Percentiles rank a stretch among this genome's conserved stretches.
Conservation (phyloP, 2,113 vertebrate species). For the Rhabdornis inornatus region DNA sequence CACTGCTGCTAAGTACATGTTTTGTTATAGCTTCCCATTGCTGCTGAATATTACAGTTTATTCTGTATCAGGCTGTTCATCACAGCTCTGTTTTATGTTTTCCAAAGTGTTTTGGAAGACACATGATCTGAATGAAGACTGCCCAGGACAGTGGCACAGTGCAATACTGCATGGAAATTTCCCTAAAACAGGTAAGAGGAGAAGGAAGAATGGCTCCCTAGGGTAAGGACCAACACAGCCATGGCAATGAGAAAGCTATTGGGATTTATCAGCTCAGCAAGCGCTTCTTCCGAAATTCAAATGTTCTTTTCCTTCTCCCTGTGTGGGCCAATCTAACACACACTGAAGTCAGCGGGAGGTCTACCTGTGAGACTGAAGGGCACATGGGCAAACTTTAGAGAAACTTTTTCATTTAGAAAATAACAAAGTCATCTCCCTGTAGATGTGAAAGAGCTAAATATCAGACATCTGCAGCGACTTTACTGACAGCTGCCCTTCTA, state of each 20-base stretch:
- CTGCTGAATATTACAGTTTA: background rate
- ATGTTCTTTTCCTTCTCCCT: background rate
- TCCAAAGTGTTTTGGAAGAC: background rate
- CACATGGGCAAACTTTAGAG: background rate
- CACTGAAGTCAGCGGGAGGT: background rate
- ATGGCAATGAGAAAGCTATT: background rate
- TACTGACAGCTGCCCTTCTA: background rate
- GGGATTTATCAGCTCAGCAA: background rate
- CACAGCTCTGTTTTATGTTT: background rate
- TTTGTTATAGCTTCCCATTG: background rate
- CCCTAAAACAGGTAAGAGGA: background rate
- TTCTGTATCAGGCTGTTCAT: background rate
- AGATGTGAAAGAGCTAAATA: background rate
- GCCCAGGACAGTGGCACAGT: background rate
- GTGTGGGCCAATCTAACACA: fast-evolving
- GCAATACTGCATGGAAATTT: background rate
- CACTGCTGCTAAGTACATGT: background rate
- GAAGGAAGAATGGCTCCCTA: background rate
- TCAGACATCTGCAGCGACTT: background rate
- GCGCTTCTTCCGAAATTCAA: background rate
- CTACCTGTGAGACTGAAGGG: background rate
- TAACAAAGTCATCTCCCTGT: background rate
- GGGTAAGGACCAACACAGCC: background rate
- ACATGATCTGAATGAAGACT: background rate
- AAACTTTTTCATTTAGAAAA: background rate